A percentile compares a stretch with the other conserved stretches of the same genome.
Conservation (phyloP, 1,140 invertebrate species). For the Neoseiulus cucumeris region DNA sequence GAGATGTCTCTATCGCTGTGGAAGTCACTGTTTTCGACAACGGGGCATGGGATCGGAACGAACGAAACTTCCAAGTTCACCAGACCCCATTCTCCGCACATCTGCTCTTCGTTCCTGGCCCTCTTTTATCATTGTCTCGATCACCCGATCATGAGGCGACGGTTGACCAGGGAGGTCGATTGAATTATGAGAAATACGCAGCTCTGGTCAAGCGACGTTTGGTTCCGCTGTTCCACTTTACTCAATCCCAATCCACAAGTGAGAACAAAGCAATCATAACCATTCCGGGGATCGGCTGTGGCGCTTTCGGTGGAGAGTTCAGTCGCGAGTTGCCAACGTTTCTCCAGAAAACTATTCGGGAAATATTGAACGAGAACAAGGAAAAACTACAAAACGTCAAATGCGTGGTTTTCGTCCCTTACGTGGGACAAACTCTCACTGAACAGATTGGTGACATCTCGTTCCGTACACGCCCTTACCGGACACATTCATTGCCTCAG, state of each 20-base stretch:
- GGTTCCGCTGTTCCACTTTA: neutral
- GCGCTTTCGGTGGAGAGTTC: neutral
- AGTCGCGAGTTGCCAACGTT: neutral
- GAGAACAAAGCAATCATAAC: neutral
- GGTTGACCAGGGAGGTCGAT: neutral
- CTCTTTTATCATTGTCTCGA: neutral
- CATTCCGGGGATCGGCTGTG: neutral
- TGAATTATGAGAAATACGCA: neutral
- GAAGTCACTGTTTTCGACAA: neutral
- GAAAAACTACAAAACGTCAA: neutral
- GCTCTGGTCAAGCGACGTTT: neutral
- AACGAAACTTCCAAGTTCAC: neutral
- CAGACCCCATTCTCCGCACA: neutral
- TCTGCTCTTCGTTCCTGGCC: constrained; percentile 4
- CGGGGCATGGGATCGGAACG: neutral
- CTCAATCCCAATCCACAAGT: neutral
- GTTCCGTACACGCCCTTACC: neutral
- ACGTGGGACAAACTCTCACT: neutral
- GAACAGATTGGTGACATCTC: neutral
- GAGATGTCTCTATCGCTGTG: neutral
- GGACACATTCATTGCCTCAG: neutral
- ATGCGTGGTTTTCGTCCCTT: neutral
- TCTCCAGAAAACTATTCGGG: neutral
- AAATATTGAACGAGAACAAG: neutral
- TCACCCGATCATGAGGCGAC: neutral